Conservation (phyloP, 2,888 invertebrate species). For the Stenurella melanura region DNA sequence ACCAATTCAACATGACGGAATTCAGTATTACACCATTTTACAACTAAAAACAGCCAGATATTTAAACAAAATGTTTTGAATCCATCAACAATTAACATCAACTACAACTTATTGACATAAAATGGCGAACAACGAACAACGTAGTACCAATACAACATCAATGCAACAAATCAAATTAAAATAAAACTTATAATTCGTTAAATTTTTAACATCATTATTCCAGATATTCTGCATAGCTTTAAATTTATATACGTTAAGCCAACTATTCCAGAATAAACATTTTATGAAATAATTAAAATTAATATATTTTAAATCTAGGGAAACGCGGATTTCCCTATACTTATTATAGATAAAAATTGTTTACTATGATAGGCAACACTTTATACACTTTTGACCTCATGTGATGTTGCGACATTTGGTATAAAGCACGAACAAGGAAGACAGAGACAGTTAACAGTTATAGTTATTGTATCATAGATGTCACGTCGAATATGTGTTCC, state of each 20-base stretch:
- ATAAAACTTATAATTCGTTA: neutral
- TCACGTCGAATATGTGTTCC: too few relatives aligned
- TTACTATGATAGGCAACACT: too few relatives aligned
- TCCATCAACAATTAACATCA: conserved; percentile 41
- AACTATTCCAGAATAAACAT: neutral
- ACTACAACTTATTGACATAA: conserved; percentile 48
- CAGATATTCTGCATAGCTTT: neutral
- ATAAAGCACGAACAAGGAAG: too few relatives aligned
- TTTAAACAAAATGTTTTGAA: conserved; percentile 25
- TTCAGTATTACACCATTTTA: conserved; percentile 36
- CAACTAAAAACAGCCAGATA: conserved; percentile 6
- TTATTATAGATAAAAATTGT: neutral
- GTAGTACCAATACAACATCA: conserved; percentile 31
- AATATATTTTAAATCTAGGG: conserved; percentile 22
- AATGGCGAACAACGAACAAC: conserved; percentile 41
- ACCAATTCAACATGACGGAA: conserved; percentile 50
- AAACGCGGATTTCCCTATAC: neutral
- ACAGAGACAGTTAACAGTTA: too few relatives aligned
- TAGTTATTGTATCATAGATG: too few relatives aligned
- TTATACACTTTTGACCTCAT: too few relatives aligned
- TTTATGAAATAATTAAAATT: neutral
- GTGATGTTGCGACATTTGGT: too few relatives aligned
- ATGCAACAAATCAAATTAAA: conserved; percentile 1
- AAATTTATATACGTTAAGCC: neutral
- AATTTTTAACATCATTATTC: neutral